These are phyloP conservation scores for Dryococelus australis DNA, from an alignment of 2,888 invertebrate genomes.

Conservation along the genomic window DNA sequence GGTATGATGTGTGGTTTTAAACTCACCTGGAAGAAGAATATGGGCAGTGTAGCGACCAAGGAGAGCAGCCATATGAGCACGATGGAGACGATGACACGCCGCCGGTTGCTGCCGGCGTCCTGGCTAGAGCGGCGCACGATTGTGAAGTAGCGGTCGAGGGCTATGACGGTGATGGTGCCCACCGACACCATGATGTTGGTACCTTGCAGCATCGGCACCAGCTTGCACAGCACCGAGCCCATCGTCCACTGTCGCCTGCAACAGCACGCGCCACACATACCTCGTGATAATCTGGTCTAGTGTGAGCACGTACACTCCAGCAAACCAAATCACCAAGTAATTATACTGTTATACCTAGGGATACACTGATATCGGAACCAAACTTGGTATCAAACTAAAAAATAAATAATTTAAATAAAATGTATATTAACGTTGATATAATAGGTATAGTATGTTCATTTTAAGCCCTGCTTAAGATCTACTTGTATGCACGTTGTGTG, in stretches of 20 bases:
- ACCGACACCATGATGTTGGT: conserved; percentile 68
- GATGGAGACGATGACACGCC: conserved; percentile 52
- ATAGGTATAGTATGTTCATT: too few relatives aligned
- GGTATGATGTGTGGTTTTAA: too few relatives aligned
- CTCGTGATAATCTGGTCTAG: not conserved
- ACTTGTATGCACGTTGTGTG: too few relatives aligned
- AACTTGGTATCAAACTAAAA: too few relatives aligned
- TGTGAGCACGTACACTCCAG: not conserved
- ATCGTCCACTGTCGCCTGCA: conserved; percentile 62
- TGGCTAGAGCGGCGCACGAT: conserved; percentile 56
- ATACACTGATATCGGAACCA: too few relatives aligned
- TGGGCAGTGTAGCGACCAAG: conserved; percentile 49
- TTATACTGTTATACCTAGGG: too few relatives aligned
- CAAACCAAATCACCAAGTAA: too few relatives aligned
- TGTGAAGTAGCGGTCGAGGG: conserved; percentile 58
- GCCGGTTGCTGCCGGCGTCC: conserved; percentile 44
- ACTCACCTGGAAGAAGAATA: conserved; percentile 53
- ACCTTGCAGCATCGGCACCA: conserved; percentile 65
- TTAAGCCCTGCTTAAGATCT: too few relatives aligned
- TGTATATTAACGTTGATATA: too few relatives aligned
- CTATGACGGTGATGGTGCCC: conserved; percentile 67
- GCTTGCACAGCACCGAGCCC: conserved; percentile 65
- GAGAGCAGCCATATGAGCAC: conserved; percentile 52
- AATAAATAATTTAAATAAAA: too few relatives aligned
- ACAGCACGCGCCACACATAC: not conserved